Conservation (phyloP, 2,797 vertebrate genomes). For the Poeciliopsis turneri region DNA sequence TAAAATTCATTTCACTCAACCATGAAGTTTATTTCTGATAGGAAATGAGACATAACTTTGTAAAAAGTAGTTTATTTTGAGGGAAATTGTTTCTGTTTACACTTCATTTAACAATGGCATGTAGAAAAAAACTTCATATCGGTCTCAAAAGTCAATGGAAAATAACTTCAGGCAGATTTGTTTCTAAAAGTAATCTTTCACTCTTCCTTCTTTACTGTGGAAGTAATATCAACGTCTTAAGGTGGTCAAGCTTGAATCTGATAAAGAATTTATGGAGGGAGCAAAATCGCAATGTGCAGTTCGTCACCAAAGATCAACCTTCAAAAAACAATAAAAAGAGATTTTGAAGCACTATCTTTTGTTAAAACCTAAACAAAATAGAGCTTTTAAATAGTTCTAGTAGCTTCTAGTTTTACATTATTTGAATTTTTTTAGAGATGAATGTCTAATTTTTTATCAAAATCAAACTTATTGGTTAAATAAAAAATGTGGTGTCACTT, state of each 20-base stretch:
- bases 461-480: too few species aligned
- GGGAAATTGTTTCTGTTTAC: background rate
- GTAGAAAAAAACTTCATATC: background rate
- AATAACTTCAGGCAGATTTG: background rate
- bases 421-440: background rate
- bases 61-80: background rate
- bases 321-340: background rate
- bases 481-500: too few species aligned
- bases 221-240: background rate
- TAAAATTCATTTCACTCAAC: background rate
- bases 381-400: background rate
- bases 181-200: background rate
- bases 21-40: background rate
- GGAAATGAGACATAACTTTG: background rate
- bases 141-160: background rate
- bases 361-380: background rate
- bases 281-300: background rate
- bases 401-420: background rate
- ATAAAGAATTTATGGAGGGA: background rate
- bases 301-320: background rate
- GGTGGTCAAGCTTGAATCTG: background rate
- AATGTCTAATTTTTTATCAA: background rate
- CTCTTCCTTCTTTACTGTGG: background rate
- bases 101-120: background rate
- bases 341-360: background rate